phyloP scores from a whole-genome alignment of 2,888 invertebrate genomes.

The Patella pellucida region DNA sequence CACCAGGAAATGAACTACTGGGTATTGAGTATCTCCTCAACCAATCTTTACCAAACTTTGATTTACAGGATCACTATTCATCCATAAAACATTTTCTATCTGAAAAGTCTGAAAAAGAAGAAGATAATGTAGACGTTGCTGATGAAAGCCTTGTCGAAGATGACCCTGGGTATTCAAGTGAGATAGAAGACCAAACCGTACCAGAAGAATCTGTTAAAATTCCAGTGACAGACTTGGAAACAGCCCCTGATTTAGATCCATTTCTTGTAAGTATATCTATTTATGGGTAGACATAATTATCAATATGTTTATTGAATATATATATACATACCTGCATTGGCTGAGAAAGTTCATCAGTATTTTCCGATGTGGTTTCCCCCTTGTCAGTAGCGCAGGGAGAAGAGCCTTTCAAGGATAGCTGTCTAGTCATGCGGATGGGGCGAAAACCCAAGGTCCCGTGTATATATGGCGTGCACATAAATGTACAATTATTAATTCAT shows the following conservation, averaged over 20 bases:
- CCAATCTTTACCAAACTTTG: background rate
- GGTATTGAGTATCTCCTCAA: conserved; percentile 8
- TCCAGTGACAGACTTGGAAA: background rate
- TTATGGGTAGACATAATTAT: background rate
- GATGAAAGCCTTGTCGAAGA: no score
- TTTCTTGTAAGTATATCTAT: background rate
- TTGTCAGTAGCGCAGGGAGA: no score
- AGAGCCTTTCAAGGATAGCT: background rate
- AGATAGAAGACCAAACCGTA: background rate
- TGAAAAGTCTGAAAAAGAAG: background rate
- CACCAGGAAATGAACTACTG: conserved; percentile 4
- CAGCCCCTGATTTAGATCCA: background rate
- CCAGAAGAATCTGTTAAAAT: background rate
- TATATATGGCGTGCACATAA: no score
- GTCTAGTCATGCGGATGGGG: background rate
- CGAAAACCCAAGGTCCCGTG: no score
- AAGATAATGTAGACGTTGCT: background rate
- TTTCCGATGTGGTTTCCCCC: no score
- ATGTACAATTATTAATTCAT: no score
- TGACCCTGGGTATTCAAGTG: background rate
- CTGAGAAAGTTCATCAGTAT: no score
- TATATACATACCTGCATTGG: no score
- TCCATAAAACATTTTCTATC: background rate
- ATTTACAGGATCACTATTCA: conserved; percentile 6
- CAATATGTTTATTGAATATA: no score